These are phyloP conservation scores for Acrobeloides nanus DNA, from an alignment of 2,888 invertebrate genomes.

Conservation along the genomic window DNA sequence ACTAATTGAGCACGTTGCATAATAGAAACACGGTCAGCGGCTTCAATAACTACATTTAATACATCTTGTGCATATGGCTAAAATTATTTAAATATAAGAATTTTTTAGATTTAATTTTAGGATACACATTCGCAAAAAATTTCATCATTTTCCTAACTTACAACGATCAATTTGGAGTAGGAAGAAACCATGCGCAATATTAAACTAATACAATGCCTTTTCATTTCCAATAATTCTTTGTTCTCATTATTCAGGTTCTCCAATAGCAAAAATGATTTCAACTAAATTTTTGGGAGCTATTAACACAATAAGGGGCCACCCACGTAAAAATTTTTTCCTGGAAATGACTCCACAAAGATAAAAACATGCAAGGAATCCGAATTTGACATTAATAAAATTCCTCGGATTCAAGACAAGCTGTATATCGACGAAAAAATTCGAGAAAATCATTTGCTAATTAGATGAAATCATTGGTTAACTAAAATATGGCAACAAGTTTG, in stretches of 20 bases:
- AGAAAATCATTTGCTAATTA: too few species aligned
- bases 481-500: not conserved
- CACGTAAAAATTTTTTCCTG: too few species aligned
- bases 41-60: slow-evolving; percentile 24
- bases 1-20: slow-evolving; percentile 36
- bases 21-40: slow-evolving; percentile 21
- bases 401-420: too few species aligned
- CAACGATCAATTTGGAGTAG: slow-evolving; percentile 20
- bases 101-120: slow-evolving; percentile 5
- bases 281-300: too few species aligned
- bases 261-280: slow-evolving; percentile 11
- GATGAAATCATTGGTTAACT: not conserved
- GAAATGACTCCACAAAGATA: too few species aligned
- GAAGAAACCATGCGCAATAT: slow-evolving; percentile 27
- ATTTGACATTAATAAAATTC: too few species aligned
- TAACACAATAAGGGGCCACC: too few species aligned
- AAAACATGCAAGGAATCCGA: too few species aligned
- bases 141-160: slow-evolving; percentile 13
- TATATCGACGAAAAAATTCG: too few species aligned
- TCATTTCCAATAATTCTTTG: slow-evolving; percentile 18
- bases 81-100: slow-evolving; percentile 5
- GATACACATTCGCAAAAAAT: slow-evolving; percentile 6
- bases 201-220: slow-evolving; percentile 27
- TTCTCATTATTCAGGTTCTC: slow-evolving; percentile 15
- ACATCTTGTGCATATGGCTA: slow-evolving; percentile 24